Evolutionary conservation across 1,140 invertebrate genomes (phyloP), one percentile per base, ranked within the genome.

Genomic region (Cydia splendana): DNA sequence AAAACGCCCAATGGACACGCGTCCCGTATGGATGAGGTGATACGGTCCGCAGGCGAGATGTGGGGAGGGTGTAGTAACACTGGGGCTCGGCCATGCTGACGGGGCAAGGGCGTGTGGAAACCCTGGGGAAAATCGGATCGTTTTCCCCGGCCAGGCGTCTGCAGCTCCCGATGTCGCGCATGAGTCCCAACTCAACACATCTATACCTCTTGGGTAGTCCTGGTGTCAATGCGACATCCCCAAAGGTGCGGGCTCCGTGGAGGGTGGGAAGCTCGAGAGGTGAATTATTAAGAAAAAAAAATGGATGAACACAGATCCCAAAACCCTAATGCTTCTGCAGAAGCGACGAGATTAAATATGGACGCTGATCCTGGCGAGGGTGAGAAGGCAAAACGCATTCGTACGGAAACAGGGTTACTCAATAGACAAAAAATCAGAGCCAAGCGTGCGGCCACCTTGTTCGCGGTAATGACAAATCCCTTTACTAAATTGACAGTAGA

Each of bases 21-120:
- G 51, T 53, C 51, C 51, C 51, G 51, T 53, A 53, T 18, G 51
- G 51, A n/a, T 12, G 51, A 53, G 51, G 51, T 6, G 51, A 12
- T 53, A 53, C 51, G 51, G 51, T 53, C 51, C 51, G 51, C 51
- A n/a, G 51, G 51, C 51, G 51, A 53, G 51, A 53, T 53, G 51
- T 53, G 51, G 51, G 1, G 51, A 53, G 51, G 51, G 51, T 53
- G 51, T 53, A 1, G 45, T 15, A 53, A 53, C 51, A 53, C 51
- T 9, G 51, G 51, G 51, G 1, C 51, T 53, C 51, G 1, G 51
- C 51, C 51, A 53, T 53, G 51, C 51, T 53, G 51, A 53, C n/a
- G 51, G n/a, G 15, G 51, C 51, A 53, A 53, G 51, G 51, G 15
- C 51, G 51, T 18, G 51, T 18, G 51, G 51, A 53, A 18, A n/a